These are phyloP conservation scores for Folsomia manolachei DNA, from an alignment of 2,888 invertebrate species.

Conservation along the genomic window DNA sequence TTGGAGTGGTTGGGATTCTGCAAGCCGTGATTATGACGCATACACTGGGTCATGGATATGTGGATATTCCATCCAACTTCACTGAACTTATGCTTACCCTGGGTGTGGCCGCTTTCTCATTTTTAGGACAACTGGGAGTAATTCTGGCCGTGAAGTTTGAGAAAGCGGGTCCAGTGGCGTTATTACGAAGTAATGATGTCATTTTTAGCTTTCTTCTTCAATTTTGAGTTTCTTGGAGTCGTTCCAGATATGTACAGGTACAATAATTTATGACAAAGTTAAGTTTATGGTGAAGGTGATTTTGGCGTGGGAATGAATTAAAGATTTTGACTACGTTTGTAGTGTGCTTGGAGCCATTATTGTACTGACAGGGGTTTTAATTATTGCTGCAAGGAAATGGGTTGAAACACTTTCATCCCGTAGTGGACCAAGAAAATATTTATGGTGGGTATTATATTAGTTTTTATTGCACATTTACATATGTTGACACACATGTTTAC, in stretches of 20 bases:
- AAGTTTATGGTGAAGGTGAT: too few relatives aligned
- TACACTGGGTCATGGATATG: constrained; percentile 25
- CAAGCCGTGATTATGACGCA: constrained; percentile 36
- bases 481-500: too few relatives aligned
- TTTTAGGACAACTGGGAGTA: constrained; percentile 80
- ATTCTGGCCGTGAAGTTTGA: constrained; percentile 69
- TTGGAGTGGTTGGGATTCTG: constrained; percentile 46
- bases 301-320: too few relatives aligned
- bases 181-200: constrained; percentile 84
- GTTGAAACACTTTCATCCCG: constrained; percentile 65
- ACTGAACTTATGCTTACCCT: constrained; percentile 30
- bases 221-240: background rate
- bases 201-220: constrained; percentile 63
- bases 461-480: too few relatives aligned
- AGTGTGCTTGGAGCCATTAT: constrained; percentile 78
- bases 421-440: background rate
- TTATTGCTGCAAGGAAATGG: constrained; percentile 83
- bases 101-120: constrained; percentile 73
- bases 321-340: too few relatives aligned
- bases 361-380: constrained; percentile 76
- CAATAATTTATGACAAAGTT: too few relatives aligned
- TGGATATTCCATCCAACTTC: constrained; percentile 29
- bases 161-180: constrained; percentile 79
- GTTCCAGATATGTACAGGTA: background rate
- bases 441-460: background rate